These are phyloP conservation scores for Gadus macrocephalus DNA, from an alignment of 2,113 vertebrate species.

Conservation along the genomic window DNA sequence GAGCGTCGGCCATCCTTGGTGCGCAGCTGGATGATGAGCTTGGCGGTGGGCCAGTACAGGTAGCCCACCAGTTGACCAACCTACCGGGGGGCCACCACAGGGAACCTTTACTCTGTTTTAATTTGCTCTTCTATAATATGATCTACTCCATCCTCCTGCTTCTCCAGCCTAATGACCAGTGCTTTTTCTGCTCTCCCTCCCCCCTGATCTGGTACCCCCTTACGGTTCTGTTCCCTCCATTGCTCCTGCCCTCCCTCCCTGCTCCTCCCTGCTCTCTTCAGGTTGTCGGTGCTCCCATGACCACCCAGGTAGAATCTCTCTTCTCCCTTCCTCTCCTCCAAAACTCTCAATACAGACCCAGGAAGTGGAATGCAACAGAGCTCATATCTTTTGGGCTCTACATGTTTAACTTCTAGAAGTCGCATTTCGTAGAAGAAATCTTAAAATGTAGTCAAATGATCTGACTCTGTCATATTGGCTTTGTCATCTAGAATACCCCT, in stretches of 20 bases:
- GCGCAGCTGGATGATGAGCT: slow-evolving; percentile 91
- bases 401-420: no score
- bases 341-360: slow-evolving; percentile 33
- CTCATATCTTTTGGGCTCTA: neutral
- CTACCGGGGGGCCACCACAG: neutral
- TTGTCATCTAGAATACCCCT: no score
- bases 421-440: no score
- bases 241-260: slow-evolving; percentile 17
- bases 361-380: neutral
- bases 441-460: no score
- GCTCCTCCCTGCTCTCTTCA: slow-evolving; percentile 53
- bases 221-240: neutral
- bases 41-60: slow-evolving; percentile 90
- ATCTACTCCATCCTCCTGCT: slow-evolving; percentile 10
- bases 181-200: slow-evolving; percentile 16
- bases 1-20: slow-evolving; percentile 82
- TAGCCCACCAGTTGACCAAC: slow-evolving; percentile 39
- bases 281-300: slow-evolving; percentile 72
- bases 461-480: no score
- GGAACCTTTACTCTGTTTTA: neutral
- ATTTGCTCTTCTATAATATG: neutral
- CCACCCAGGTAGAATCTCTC: slow-evolving; percentile 69
- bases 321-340: slow-evolving; percentile 8
- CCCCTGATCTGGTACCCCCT: slow-evolving; percentile 16
- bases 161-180: slow-evolving; percentile 5